A percentile compares a stretch with the other conserved stretches of the same genome.
Evolutionary conservation across 2,797 vertebrate species (phyloP).

Genomic region (Champsocephalus esox): DNA sequence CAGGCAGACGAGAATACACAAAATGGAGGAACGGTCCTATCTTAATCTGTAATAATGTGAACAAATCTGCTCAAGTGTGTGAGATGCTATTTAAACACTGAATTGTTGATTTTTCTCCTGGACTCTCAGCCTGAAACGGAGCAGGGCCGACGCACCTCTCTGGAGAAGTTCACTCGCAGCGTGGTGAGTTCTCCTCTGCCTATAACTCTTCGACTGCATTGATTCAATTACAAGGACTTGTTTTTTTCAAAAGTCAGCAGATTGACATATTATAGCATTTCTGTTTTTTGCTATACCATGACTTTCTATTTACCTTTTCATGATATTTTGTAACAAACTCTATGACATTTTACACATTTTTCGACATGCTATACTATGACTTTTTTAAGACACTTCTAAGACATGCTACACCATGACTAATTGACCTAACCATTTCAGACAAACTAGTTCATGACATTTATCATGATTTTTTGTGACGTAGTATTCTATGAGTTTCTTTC

Average conservation of each 20-base stretch:
- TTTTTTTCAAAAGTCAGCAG: not conserved
- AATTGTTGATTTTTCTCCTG: not conserved
- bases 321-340: too few species aligned
- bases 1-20: too few species aligned
- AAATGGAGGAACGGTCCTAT: too few species aligned
- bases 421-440: too few species aligned
- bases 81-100: not conserved
- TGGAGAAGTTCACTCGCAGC: constrained; percentile 99
- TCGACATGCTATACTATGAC: too few species aligned
- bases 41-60: not conserved
- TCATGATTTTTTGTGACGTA: too few species aligned
- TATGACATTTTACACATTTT: too few species aligned
- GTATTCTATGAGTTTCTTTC: too few species aligned
- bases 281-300: not conserved
- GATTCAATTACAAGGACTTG: not conserved
- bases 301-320: too few species aligned
- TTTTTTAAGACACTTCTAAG: too few species aligned
- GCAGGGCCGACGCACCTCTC: constrained; percentile 96
- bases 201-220: constrained; percentile 6
- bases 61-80: not conserved
- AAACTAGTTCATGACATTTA: too few species aligned
- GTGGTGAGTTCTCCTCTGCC: constrained; percentile 89
- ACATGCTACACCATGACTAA: too few species aligned
- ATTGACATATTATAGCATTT: not conserved
- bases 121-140: constrained; percentile 92